A percentile compares a stretch with the other conserved stretches of the same genome.
phyloP scores from a whole-genome alignment of 2,888 invertebrate genomes.

The Shargacucullia verbasci region DNA sequence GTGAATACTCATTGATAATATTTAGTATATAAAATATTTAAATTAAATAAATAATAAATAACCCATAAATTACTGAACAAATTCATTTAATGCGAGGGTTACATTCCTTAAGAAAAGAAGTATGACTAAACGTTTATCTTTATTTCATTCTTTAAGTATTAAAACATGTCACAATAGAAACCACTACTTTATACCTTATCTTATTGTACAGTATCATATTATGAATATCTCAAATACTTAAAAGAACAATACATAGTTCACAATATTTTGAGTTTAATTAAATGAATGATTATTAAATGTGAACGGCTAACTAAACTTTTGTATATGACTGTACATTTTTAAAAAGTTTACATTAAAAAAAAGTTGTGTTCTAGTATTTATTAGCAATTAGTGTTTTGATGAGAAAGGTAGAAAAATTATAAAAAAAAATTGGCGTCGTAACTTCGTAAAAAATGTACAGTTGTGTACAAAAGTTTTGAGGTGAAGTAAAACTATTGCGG shows the following conservation, averaged over 20 bases:
- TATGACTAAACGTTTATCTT: no score
- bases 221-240: conserved; percentile 7
- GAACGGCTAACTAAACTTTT: conserved; percentile 23
- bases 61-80: not conserved
- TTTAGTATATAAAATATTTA: not conserved
- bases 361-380: no score
- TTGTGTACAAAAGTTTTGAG: conserved; percentile 27
- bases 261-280: conserved; percentile 44
- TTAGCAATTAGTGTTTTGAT: no score
- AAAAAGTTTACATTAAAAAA: not conserved
- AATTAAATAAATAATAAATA: not conserved
- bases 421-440: no score
- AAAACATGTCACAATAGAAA: conserved; percentile 27
- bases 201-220: conserved; percentile 31
- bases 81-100: not conserved
- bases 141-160: no score
- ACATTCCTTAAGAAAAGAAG: conserved; percentile 15
- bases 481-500: conserved; percentile 6
- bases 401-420: no score
- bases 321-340: conserved; percentile 16
- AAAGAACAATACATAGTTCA: conserved; percentile 1
- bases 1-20: not conserved
- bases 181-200: conserved; percentile 6
- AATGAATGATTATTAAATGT: conserved; percentile 13
- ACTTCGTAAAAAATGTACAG: conserved; percentile 11